Evolutionary conservation across 2,888 invertebrate species (phyloP).

Genomic region (Strigamia transsilvanica): DNA sequence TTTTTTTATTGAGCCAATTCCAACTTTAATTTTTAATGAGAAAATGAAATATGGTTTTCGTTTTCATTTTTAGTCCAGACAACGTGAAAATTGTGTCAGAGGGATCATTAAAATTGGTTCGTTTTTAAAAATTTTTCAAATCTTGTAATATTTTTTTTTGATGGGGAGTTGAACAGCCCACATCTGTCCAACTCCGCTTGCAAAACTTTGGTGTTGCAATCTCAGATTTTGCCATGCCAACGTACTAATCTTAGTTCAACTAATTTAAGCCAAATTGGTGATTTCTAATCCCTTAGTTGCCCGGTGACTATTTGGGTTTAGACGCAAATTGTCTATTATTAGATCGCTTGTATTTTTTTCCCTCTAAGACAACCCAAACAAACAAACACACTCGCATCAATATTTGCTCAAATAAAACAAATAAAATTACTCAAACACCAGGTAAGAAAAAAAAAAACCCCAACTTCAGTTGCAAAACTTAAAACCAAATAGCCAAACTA

Average conservation of each 20-base stretch:
- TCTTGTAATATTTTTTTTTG: too few relatives aligned
- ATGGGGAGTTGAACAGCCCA: not conserved
- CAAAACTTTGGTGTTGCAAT: not conserved
- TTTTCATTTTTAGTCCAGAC: not conserved
- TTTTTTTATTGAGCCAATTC: not conserved
- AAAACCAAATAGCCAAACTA: too few relatives aligned
- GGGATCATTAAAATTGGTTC: slow-evolving; percentile 2
- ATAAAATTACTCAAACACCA: slow-evolving; percentile 26
- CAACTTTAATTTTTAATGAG: slow-evolving; percentile 30
- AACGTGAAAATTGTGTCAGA: slow-evolving; percentile 4
- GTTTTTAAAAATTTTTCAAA: not conserved
- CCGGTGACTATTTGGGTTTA: slow-evolving; percentile 9
- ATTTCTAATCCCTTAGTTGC: slow-evolving; percentile 30
- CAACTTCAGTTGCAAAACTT: too few relatives aligned
- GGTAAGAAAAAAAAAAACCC: not conserved
- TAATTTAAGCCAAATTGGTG: slow-evolving; percentile 5
- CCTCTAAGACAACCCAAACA: slow-evolving; percentile 17
- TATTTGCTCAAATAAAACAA: slow-evolving; percentile 21
- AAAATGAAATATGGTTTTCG: not conserved
- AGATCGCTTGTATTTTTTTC: not conserved
- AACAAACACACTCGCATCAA: slow-evolving; percentile 9
- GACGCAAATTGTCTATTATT: slow-evolving; percentile 15
- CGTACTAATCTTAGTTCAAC: slow-evolving; percentile 21
- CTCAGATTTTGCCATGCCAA: not conserved
- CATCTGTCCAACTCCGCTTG: not conserved